These are phyloP conservation scores for Coreius guichenoti DNA, from an alignment of 2,797 vertebrate species.

Conservation along the genomic window DNA sequence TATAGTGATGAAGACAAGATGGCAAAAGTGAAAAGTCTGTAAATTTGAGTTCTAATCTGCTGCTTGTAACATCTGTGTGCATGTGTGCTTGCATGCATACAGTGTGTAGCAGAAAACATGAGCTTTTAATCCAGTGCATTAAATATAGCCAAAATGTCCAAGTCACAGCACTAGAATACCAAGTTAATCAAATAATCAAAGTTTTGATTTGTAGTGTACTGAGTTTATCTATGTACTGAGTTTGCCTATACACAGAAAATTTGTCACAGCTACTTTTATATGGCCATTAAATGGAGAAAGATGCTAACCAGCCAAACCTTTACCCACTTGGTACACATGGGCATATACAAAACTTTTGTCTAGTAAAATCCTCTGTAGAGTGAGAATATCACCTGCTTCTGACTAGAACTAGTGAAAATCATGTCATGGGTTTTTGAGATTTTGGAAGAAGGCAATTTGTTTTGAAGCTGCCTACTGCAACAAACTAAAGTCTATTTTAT, in stretches of 20 bases:
- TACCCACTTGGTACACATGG: background rate
- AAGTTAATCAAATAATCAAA: background rate
- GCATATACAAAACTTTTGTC: too few species aligned
- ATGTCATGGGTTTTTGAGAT: background rate
- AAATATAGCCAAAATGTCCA: background rate
- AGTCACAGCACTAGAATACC: background rate
- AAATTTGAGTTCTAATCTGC: slow-evolving; percentile 2
- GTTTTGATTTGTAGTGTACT: background rate
- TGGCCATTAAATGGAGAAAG: background rate
- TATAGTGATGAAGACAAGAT: background rate
- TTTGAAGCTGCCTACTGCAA: background rate
- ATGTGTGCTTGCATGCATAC: background rate
- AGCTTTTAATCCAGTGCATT: slow-evolving; percentile 4
- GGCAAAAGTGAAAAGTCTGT: background rate
- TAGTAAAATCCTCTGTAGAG: background rate
- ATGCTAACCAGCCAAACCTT: background rate
- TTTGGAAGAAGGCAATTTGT: too few species aligned
- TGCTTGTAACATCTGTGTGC: background rate
- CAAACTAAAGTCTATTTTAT: background rate
- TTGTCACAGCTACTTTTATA: background rate
- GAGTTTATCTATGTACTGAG: background rate
- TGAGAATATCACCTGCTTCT: background rate
- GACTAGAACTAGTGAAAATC: background rate
- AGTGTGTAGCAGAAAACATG: background rate
- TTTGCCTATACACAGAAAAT: background rate